Conservation (phyloP, 2,797 vertebrate genomes). For the Coregonus ussuriensis region DNA sequence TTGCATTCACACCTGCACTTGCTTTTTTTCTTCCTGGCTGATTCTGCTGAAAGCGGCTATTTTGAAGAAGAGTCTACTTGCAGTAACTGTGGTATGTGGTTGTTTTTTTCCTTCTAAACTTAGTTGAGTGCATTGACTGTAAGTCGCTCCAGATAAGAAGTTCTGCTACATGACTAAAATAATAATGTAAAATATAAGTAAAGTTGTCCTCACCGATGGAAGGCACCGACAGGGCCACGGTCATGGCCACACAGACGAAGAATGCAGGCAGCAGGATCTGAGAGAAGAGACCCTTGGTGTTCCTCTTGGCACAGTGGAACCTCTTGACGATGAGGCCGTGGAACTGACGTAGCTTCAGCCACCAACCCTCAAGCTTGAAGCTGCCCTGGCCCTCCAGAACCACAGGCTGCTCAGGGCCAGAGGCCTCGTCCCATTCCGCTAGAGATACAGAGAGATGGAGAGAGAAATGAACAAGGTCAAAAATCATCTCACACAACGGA, state of each 20-base stretch:
- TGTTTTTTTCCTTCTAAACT: background rate
- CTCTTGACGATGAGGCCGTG: constrained; percentile 92
- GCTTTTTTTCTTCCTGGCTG: background rate
- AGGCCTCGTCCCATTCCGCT: constrained; percentile 53
- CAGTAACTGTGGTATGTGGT: background rate
- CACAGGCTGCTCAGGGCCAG: constrained; percentile 41
- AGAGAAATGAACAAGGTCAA: background rate
- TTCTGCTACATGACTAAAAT: background rate
- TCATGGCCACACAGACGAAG: constrained; percentile 97
- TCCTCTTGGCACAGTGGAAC: constrained; percentile 94
- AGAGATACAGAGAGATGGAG: background rate
- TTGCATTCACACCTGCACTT: background rate
- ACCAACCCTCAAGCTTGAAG: constrained; percentile 89
- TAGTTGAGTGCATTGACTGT: background rate
- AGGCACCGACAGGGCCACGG: constrained; percentile 91
- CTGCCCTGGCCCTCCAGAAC: constrained; percentile 82
- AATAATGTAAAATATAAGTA: background rate
- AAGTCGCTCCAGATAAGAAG: background rate
- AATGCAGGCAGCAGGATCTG: constrained; percentile 97
- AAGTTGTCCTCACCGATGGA: constrained; percentile 82
- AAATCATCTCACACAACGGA: background rate
- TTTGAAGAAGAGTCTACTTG: background rate
- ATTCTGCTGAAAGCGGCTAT: background rate
- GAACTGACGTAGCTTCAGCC: constrained; percentile 91
- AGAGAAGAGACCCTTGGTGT: constrained; percentile 95